A percentile compares a stretch with the other conserved stretches of the same genome.
Evolutionary conservation across 2,888 invertebrate species (phyloP).

Genomic region (Tiphia femorata): DNA sequence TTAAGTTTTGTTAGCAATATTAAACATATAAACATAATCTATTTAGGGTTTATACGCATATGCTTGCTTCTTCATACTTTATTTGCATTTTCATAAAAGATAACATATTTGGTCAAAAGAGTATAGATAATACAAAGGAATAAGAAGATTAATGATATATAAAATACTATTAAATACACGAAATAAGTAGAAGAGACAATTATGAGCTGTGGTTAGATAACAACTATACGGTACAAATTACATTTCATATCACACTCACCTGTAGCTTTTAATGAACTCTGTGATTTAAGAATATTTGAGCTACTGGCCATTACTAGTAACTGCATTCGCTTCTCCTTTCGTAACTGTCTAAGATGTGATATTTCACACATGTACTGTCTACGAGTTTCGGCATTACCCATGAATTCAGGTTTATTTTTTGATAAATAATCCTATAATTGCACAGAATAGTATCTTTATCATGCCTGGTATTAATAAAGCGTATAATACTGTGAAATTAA

Average conservation of each 20-base stretch:
- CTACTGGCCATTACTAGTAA: slow-evolving; percentile 66
- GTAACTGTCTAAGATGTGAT: slow-evolving; percentile 68
- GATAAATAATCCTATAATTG: slow-evolving; percentile 78
- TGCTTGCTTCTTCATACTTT: too few relatives aligned
- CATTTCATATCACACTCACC: slow-evolving; percentile 41
- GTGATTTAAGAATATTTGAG: slow-evolving; percentile 46
- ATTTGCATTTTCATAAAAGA: too few relatives aligned
- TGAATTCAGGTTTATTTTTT: slow-evolving; percentile 79
- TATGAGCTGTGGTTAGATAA: too few relatives aligned
- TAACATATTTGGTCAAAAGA: too few relatives aligned
- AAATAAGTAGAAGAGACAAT: too few relatives aligned
- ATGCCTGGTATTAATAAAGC: neutral
- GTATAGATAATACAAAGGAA: too few relatives aligned
- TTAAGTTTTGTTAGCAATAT: neutral
- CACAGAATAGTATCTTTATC: neutral
- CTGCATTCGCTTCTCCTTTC: slow-evolving; percentile 68
- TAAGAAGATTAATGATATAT: neutral
- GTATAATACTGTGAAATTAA: neutral
- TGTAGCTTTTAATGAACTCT: slow-evolving; percentile 43
- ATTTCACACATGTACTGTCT: slow-evolving; percentile 70
- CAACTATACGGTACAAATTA: neutral
- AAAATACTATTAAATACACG: slow-evolving; percentile 1
- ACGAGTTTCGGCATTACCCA: slow-evolving; percentile 73
- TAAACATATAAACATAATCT: too few relatives aligned
- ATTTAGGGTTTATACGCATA: too few relatives aligned